phyloP scores from a whole-genome alignment of 2,888 invertebrate species.

The Sarcophaga caerulescens region DNA sequence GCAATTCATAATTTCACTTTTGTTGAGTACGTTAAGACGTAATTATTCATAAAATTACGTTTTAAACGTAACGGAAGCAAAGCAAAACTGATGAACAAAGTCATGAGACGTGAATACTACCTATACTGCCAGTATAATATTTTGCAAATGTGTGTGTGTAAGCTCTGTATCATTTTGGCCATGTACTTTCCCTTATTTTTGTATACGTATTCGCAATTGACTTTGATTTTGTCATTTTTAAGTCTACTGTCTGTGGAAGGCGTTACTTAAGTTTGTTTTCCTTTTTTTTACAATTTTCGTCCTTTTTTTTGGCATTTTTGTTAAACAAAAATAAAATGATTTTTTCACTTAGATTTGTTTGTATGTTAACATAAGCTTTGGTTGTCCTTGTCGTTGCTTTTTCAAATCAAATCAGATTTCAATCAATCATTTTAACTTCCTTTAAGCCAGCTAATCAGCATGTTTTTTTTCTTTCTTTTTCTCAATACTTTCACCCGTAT shows the following conservation, averaged over 20 bases:
- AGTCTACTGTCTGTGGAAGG: constrained; percentile 44
- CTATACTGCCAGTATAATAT: too few species aligned
- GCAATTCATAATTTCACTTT: background rate
- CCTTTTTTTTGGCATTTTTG: background rate
- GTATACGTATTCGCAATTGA: background rate
- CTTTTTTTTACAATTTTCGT: background rate
- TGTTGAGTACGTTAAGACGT: constrained; percentile 34
- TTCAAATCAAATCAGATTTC: constrained; percentile 72
- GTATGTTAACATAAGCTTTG: background rate
- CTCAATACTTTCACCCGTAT: constrained; percentile 15
- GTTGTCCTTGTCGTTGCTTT: constrained; percentile 29
- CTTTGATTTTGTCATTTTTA: background rate
- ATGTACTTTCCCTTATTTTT: constrained; percentile 29
- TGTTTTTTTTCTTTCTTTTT: constrained; percentile 36
- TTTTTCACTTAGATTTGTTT: constrained; percentile 37
- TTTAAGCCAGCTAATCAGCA: constrained; percentile 76
- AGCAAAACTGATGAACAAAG: background rate
- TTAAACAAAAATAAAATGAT: constrained; percentile 24
- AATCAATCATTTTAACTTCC: constrained; percentile 75
- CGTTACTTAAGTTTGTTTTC: constrained; percentile 34
- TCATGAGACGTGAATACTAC: background rate
- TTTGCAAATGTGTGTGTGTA: background rate
- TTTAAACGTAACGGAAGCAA: constrained; percentile 29
- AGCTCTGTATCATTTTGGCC: background rate
- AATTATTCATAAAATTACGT: constrained; percentile 63